Evolutionary conservation across 2,797 vertebrate genomes (phyloP).

Genomic region (Rhynchonycteris naso): DNA sequence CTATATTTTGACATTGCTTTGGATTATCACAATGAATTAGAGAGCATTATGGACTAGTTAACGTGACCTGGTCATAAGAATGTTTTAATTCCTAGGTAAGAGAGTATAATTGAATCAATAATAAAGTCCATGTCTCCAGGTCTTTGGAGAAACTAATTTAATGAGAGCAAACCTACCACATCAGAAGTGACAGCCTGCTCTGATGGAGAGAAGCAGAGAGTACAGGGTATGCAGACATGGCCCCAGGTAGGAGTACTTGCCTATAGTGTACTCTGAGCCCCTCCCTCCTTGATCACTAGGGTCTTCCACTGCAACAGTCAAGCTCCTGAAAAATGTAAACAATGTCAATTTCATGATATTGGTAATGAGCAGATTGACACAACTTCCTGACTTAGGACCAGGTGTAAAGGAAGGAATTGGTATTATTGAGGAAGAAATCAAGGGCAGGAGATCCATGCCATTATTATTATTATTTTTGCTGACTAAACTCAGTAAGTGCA

Average conservation of each 20-base stretch:
- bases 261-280: neutral
- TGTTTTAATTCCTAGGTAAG: neutral
- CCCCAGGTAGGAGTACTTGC: neutral
- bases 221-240: accelerated
- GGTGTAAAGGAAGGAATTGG: neutral
- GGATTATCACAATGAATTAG: neutral
- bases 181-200: neutral
- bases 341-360: neutral
- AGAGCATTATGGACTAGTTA: neutral
- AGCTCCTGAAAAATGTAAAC: neutral
- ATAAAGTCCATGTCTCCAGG: neutral
- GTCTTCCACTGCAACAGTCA: neutral
- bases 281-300: neutral
- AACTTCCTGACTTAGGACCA: neutral
- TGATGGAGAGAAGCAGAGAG: neutral
- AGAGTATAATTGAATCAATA: neutral
- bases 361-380: neutral
- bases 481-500: neutral
- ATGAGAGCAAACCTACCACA: neutral
- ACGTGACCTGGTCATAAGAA: neutral
- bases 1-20: conserved; percentile 9
- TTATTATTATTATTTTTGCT: neutral
- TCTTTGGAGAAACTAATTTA: conserved; percentile 26
- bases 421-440: neutral
- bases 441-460: neutral